A percentile compares a stretch with the other conserved stretches of the same genome.
Evolutionary conservation across 2,888 invertebrate genomes (phyloP).

Genomic region (Antheraea assamensis): DNA sequence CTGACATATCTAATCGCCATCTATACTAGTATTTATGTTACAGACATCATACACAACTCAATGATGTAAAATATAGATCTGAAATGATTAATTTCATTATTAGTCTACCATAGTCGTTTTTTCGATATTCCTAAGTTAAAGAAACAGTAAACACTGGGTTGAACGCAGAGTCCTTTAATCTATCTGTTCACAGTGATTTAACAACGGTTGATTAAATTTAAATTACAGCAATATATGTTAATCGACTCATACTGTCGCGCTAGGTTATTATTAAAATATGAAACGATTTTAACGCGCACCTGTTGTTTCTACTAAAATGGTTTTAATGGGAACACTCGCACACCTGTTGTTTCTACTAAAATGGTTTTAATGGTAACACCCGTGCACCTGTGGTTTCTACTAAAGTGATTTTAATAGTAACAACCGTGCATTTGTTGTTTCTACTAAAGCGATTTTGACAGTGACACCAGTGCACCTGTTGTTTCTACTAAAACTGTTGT

Average conservation of each 20-base stretch:
- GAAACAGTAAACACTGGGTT: conserved; percentile 16
- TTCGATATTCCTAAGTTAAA: conserved; percentile 4
- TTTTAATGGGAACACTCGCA: too few species aligned
- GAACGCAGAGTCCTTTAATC: not conserved
- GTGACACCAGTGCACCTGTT: not conserved
- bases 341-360: not conserved
- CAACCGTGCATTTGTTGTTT: too few species aligned
- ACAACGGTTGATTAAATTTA: not conserved
- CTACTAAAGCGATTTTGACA: not conserved
- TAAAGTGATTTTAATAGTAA: too few species aligned
- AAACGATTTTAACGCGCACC: not conserved
- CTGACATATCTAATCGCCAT: conserved; percentile 66
- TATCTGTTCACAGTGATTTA: not conserved
- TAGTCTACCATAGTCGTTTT: not conserved
- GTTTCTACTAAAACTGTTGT: not conserved
- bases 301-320: not conserved
- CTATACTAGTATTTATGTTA: conserved; percentile 48
- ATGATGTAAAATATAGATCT: conserved; percentile 58
- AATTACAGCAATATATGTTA: not conserved
- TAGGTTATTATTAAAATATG: not conserved
- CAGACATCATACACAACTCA: conserved; percentile 37
- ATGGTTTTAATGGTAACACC: too few species aligned
- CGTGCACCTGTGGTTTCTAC: too few species aligned
- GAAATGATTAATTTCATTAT: conserved; percentile 37
- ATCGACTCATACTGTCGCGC: not conserved